These are phyloP conservation scores for Carcina quercana DNA, from an alignment of 2,888 invertebrate species.

Conservation along the genomic window DNA sequence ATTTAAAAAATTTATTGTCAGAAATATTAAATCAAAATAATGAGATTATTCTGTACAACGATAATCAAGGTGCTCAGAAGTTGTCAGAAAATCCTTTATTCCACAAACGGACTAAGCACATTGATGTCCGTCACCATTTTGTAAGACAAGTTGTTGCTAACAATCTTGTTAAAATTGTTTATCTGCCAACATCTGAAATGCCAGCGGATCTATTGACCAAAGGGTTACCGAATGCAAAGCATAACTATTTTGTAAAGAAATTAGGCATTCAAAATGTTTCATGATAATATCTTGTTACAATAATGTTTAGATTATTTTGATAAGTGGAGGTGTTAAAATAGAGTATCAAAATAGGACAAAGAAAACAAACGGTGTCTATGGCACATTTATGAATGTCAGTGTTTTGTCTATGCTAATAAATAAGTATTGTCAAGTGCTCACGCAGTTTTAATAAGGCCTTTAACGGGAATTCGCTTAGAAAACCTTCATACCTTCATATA, in stretches of 20 bases:
- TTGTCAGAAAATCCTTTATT: conserved; percentile 1
- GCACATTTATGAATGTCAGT: no score
- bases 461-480: no score
- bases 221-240: conserved; percentile 2
- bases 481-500: no score
- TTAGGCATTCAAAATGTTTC: not conserved
- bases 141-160: conserved; percentile 3
- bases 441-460: no score
- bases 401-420: no score
- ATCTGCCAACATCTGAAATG: conserved; percentile 7
- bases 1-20: conserved; percentile 7
- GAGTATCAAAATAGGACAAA: no score
- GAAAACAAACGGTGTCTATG: no score
- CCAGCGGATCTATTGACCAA: conserved; percentile 8
- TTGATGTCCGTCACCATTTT: conserved; percentile 7
- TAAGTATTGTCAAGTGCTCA: no score
- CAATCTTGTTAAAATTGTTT: conserved; percentile 4
- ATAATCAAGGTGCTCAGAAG: conserved; percentile 3
- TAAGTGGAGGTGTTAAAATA: no score
- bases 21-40: conserved; percentile 2
- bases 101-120: conserved; percentile 7
- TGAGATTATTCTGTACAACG: conserved; percentile 1
- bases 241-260: conserved; percentile 2
- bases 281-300: no score
- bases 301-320: no score